Conservation (phyloP, 2,888 invertebrate species). For the Leuctra nigra region DNA sequence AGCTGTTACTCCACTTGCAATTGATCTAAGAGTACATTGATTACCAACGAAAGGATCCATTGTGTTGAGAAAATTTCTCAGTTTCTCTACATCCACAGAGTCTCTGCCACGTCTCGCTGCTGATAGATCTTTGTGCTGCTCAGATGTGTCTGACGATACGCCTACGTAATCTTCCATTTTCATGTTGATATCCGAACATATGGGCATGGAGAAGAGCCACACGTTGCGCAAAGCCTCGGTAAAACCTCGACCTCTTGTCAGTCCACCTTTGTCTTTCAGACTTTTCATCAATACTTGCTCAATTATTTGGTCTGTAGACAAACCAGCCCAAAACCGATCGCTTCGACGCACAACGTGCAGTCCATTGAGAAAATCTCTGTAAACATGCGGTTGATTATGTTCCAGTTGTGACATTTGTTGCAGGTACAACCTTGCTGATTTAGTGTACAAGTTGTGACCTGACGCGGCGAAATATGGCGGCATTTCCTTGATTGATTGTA, state of each 20-base stretch:
- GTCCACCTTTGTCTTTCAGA: conserved; percentile 16
- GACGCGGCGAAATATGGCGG: conserved; percentile 13
- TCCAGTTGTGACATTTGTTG: conserved; percentile 13
- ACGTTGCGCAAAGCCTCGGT: conserved; percentile 11
- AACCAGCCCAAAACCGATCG: conserved; percentile 17
- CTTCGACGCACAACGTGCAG: conserved; percentile 13
- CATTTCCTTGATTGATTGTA: not conserved
- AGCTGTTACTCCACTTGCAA: too few relatives aligned
- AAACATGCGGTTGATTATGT: not conserved
- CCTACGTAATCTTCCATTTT: conserved; percentile 22
- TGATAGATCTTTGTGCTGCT: not conserved
- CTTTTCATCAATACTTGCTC: conserved; percentile 13
- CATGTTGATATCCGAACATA: conserved; percentile 28
- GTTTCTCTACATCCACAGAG: not conserved
- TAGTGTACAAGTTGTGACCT: conserved; percentile 14
- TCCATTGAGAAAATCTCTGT: conserved; percentile 8
- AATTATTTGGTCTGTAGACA: conserved; percentile 18
- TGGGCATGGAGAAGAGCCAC: conserved; percentile 32
- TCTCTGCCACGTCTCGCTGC: not conserved
- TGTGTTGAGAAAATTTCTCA: not conserved
- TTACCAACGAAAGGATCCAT: not conserved
- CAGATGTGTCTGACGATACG: not conserved
- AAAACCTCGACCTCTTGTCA: conserved; percentile 19
- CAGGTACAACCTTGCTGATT: conserved; percentile 11
- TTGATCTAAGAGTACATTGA: not conserved